Conservation (phyloP, 2,113 vertebrate species). For the Fulmarus glacialis region DNA sequence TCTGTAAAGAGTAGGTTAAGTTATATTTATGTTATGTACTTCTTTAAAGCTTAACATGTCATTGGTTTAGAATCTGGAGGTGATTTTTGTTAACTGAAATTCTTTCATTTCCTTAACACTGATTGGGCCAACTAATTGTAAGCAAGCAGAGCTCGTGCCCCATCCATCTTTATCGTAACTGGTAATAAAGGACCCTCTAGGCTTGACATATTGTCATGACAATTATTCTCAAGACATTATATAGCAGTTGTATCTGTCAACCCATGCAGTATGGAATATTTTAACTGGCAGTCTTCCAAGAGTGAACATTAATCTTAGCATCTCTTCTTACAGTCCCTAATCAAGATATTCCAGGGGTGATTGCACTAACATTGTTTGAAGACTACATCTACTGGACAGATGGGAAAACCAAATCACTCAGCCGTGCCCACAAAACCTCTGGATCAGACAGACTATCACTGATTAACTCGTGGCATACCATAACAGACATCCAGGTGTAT, state of each 20-base stretch:
- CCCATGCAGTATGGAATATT: conserved; percentile 59
- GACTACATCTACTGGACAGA: conserved; percentile 99
- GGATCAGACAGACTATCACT: conserved; percentile 88
- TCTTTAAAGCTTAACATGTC: neutral
- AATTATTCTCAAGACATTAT: conserved; percentile 64
- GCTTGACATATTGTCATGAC: conserved; percentile 53
- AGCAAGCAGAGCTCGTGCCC: neutral
- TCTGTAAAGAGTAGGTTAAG: neutral
- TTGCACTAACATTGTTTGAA: conserved; percentile 95
- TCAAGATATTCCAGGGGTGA: conserved; percentile 93
- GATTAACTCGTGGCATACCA: conserved; percentile 96
- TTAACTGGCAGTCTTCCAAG: conserved; percentile 71
- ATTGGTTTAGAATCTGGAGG: conserved; percentile 8
- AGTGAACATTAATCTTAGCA: conserved; percentile 67
- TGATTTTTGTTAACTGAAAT: neutral
- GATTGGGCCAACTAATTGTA: neutral
- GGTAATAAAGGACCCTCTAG: conserved; percentile 55
- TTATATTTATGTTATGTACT: neutral
- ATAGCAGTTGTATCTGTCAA: conserved; percentile 59
- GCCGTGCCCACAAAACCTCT: conserved; percentile 93
- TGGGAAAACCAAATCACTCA: conserved; percentile 96
- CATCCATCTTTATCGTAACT: conserved; percentile 28
- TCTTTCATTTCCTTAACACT: conserved; percentile 25
- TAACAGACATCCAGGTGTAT: conserved; percentile 96
- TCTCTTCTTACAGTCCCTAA: conserved; percentile 87